Base-by-base conservation (phyloP, 1,140 invertebrate genomes). In the Sarcophaga bullata region DNA sequence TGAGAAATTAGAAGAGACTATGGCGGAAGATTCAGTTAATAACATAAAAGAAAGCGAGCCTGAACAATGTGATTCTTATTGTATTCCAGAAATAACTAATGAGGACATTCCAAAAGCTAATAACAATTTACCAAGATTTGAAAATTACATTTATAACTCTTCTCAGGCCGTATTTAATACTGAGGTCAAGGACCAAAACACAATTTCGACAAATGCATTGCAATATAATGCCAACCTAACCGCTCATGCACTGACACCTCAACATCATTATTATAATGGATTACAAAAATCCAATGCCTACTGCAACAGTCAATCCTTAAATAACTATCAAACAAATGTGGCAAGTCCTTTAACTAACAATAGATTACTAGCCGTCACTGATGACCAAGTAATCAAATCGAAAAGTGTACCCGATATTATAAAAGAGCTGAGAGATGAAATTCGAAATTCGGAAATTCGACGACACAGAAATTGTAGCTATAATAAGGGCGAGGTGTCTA, bases 391-490 rank as follows among this genome's bases (percentile, higher is more conserved):
- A 1, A 68, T 15, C 46, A 91, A 93, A 75, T 92, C 93, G 8
- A 91, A 92, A 85, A 94, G 93, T 90, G 94, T 95, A 62, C 94
- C 94, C 2, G 92, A 94, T 87, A 95, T 96, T 87, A 91, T 95
- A 9, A 92, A 93, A 85, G 93, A 95, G 85, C 90, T 96, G 72
- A 93, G 95, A 90, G 92, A 93, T 83, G 94, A 95, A 86, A 86
- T 96, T 54, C 84, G 84, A 68, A 86, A 87, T 83, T 86, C 84
- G 19, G 85, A 87, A 13, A 87, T 82, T 80, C 85, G 85, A 48
- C 92, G 92, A 84, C 91, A 84, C 84, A 90, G 90, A 88, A 91
- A 84, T 49, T 84, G 86, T 80, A 90, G 88, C 73, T 86, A 90
- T 58, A 88, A 86, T 76, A 85, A 85, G 50, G 84, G 86, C 48